Evolutionary conservation across 2,888 invertebrate genomes (phyloP), one percentile per base, ranked within the genome.

Genomic region (Melangyna quadrimaculata): DNA sequence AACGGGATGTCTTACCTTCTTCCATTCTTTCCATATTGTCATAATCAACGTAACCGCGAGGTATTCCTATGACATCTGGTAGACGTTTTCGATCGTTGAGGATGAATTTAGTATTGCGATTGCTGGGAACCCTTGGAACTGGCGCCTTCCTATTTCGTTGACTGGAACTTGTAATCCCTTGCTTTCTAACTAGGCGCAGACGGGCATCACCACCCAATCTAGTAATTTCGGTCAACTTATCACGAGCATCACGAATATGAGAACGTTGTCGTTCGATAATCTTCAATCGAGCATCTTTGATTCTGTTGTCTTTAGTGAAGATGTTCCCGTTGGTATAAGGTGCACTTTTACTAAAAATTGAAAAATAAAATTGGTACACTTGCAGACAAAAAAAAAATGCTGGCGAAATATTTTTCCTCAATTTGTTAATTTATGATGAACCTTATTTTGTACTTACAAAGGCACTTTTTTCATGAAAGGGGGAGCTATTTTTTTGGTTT

Each of bases 221-320:
- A 0, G 96, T 96, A 88, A 95, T 94, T 91, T 96, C 95, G 4
- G 95, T 94, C 69, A 97, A 92, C 89, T 96, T 95, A 88, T 97
- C 97, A 80, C 97, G 93, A 0, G 97, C 97, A 93, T 97, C 97
- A 0, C 94, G 94, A 29, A 97, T 94, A 89, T 95, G 95, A 61
- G 94, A 94, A 63, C 96, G 94, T 90, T 96, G 96, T 89, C 96
- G 96, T 61, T 95, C 95, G 87, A 96, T 95, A 48, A 97, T 95
- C 92, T 95, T 96, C 88, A 95, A 94, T 63, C 97, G 94, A 19
- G 96, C 97, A 93, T 97, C 97, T 40, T 32, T 61, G 17, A 86
- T 59, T 19, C 69, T 53, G 9, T 43, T 63, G 32, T 81, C 77
- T 48, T 63, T 61, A 4, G 65, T 17, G n/a, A 78, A 73, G 7